A percentile compares a stretch with the other conserved stretches of the same genome.
Evolutionary conservation across 2,888 invertebrate genomes (phyloP).

Genomic region (Diploptera punctata): DNA sequence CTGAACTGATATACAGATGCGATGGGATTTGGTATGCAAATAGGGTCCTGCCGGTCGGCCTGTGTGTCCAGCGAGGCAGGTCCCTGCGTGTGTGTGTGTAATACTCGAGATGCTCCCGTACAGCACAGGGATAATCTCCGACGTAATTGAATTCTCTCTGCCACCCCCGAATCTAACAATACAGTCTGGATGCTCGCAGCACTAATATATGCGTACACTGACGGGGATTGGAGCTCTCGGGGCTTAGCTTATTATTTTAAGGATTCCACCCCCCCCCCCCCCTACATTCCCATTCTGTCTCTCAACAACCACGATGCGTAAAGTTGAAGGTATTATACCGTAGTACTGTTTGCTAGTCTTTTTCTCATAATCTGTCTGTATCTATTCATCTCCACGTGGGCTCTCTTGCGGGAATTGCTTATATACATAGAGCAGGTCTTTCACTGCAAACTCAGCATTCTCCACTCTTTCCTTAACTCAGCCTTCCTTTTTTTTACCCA

Average conservation of each 20-base stretch:
- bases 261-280: background rate
- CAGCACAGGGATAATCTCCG: constrained; percentile 14
- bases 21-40: constrained; percentile 8
- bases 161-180: background rate
- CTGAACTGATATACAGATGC: background rate
- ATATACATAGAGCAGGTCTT: no score
- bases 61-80: background rate
- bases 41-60: background rate
- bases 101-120: background rate
- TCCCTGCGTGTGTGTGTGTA: background rate
- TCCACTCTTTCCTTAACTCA: no score
- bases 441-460: no score
- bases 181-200: background rate
- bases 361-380: no score
- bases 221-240: background rate
- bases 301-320: no score
- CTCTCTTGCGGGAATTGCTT: no score
- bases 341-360: no score
- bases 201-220: background rate
- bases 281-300: background rate
- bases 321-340: no score
- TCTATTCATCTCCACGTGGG: no score
- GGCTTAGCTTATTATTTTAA: background rate
- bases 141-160: constrained; percentile 4
- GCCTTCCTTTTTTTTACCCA: no score